phyloP scores from a whole-genome alignment of 2,113 vertebrate species.

The Pteronura brasiliensis region DNA sequence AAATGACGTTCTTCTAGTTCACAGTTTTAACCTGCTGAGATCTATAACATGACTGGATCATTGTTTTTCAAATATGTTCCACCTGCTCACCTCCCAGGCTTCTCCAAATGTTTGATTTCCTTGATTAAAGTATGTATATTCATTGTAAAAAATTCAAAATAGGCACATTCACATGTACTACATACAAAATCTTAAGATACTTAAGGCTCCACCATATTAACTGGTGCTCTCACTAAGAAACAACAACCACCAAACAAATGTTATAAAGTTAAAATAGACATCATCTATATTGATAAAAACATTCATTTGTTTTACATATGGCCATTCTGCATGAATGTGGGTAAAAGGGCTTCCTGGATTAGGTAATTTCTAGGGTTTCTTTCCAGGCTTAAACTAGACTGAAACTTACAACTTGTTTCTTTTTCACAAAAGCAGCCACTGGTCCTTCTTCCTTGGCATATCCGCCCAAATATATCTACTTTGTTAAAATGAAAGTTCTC shows the following conservation, averaged over 20 bases:
- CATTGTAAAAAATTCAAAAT: slow-evolving; percentile 11
- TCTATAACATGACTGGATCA: background rate
- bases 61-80: background rate
- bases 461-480: background rate
- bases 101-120: slow-evolving; percentile 37
- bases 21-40: background rate
- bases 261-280: background rate
- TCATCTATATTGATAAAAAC: background rate
- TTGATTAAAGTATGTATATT: background rate
- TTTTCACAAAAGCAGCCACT: slow-evolving; percentile 9
- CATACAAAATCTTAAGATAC: background rate
- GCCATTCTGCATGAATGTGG: background rate
- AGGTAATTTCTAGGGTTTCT: background rate
- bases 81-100: background rate
- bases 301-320: slow-evolving; percentile 12
- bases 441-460: background rate
- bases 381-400: slow-evolving; percentile 1
- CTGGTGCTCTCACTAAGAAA: background rate
- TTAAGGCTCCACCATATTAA: background rate
- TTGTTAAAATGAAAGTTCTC: slow-evolving; percentile 27
- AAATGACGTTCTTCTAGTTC: background rate
- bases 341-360: background rate
- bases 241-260: background rate
- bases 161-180: background rate
- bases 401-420: slow-evolving; percentile 1